phyloP scores from a whole-genome alignment of 92 coral and sea anemone genomes.

The Palythoa grandiflora region DNA sequence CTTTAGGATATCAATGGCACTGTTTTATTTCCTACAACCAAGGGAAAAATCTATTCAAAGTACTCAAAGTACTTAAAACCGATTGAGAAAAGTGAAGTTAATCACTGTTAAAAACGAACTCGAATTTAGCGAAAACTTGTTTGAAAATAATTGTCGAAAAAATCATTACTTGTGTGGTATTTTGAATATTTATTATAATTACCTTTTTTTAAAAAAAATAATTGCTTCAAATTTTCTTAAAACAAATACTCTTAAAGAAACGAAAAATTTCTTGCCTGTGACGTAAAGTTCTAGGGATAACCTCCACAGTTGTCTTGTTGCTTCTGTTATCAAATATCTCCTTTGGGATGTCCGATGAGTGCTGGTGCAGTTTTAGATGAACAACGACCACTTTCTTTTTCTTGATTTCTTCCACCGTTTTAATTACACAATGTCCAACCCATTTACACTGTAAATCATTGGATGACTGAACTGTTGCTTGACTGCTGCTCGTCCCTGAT shows the following conservation, averaged over 20 bases:
- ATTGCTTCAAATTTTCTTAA: too few relatives aligned
- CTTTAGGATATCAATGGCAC: not conserved
- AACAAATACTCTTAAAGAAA: not conserved
- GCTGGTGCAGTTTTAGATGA: conserved; percentile 53
- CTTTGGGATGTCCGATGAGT: conserved; percentile 64
- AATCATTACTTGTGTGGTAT: too few relatives aligned
- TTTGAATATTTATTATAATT: too few relatives aligned
- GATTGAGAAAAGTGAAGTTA: not conserved
- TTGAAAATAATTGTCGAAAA: not conserved
- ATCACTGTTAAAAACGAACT: not conserved
- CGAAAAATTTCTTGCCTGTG: conserved; percentile 56
- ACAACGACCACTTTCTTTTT: conserved; percentile 1
- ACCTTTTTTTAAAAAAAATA: too few relatives aligned
- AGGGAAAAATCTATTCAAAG: not conserved
- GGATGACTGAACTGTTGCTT: not conserved
- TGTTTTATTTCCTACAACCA: not conserved
- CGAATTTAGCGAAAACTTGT: not conserved
- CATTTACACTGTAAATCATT: not conserved
- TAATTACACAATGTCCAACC: conserved; percentile 61
- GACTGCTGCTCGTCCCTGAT: not conserved
- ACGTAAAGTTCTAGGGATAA: conserved; percentile 73
- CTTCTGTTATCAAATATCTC: conserved; percentile 20
- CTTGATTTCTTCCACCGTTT: not conserved
- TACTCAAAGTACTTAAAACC: not conserved
- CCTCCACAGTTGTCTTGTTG: conserved; percentile 56